Conservation (phyloP, 2,888 invertebrate genomes). For the Patella ulyssiponensis region DNA sequence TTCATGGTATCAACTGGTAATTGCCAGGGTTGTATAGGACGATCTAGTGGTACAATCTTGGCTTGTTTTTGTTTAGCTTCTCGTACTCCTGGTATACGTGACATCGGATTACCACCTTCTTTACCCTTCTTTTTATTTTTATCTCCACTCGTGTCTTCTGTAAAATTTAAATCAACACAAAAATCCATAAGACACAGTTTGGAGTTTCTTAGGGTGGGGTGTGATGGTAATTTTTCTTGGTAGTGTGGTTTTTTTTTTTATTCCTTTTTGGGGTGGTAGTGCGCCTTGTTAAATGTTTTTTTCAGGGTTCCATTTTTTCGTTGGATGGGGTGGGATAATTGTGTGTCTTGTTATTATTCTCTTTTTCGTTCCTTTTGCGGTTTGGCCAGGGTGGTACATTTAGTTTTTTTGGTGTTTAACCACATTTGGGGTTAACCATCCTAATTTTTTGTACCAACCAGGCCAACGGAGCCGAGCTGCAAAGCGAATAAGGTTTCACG, state of each 20-base stretch:
- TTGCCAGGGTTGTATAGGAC: slow-evolving; percentile 59
- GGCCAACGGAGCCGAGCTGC: no score
- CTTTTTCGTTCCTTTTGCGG: no score
- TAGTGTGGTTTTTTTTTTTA: no score
- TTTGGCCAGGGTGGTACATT: no score
- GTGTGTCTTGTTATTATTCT: no score
- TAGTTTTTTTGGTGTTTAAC: no score
- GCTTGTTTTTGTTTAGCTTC: slow-evolving; percentile 68
- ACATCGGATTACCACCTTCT: slow-evolving; percentile 55
- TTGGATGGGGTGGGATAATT: no score
- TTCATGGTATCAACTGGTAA: slow-evolving; percentile 65
- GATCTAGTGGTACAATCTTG: slow-evolving; percentile 67
- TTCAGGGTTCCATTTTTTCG: no score
- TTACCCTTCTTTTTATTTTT: slow-evolving; percentile 55
- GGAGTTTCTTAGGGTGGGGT: not conserved
- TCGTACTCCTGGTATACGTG: slow-evolving; percentile 65
- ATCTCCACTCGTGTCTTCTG: slow-evolving; percentile 32
- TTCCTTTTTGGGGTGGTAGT: not conserved
- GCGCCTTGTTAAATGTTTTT: no score
- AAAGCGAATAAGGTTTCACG: no score
- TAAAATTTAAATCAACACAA: slow-evolving; percentile 2
- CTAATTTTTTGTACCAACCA: no score
- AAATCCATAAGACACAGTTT: not conserved
- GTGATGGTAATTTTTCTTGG: not conserved
- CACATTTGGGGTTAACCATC: no score